Percentiles rank a stretch among this genome's conserved stretches.
Conservation (phyloP, 2,888 invertebrate species). For the Heliconius sara region DNA sequence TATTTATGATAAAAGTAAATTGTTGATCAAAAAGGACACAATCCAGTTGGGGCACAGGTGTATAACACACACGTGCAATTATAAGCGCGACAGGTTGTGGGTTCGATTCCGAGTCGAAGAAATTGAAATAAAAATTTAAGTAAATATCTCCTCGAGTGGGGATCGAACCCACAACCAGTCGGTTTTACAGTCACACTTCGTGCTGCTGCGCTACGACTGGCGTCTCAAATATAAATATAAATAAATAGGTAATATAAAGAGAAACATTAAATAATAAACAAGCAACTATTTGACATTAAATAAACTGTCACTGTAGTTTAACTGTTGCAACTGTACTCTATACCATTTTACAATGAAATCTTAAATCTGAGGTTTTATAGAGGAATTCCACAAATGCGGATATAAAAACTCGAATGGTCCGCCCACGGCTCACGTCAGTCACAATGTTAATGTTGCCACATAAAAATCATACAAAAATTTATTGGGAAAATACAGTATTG, state of each 20-base stretch:
- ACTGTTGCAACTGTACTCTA: not conserved
- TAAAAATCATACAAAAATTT: constrained; percentile 49
- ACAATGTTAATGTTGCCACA: constrained; percentile 44
- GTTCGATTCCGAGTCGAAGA: too few species aligned
- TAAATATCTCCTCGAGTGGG: too few species aligned
- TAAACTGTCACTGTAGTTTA: not conserved
- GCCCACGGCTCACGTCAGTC: constrained; percentile 42
- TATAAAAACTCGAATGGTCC: constrained; percentile 31
- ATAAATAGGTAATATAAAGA: not conserved
- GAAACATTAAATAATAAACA: not conserved
- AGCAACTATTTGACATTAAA: not conserved
- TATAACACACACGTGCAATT: too few species aligned
- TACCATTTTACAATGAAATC: constrained; percentile 15
- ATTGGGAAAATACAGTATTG: constrained; percentile 22
- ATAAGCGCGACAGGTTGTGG: too few species aligned
- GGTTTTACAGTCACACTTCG: too few species aligned
- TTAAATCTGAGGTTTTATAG: constrained; percentile 21
- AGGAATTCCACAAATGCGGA: constrained; percentile 28
- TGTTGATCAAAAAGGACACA: too few species aligned
- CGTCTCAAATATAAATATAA: too few species aligned
- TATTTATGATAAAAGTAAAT: too few species aligned
- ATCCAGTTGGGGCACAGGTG: too few species aligned
- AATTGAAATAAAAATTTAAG: too few species aligned
- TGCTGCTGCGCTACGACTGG: too few species aligned
- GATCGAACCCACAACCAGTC: too few species aligned